Percentiles rank a stretch among this genome's conserved stretches.
These are phyloP conservation scores for Cinclus mexicanus DNA, from an alignment of 2,113 vertebrate species.

Conservation along the genomic window DNA sequence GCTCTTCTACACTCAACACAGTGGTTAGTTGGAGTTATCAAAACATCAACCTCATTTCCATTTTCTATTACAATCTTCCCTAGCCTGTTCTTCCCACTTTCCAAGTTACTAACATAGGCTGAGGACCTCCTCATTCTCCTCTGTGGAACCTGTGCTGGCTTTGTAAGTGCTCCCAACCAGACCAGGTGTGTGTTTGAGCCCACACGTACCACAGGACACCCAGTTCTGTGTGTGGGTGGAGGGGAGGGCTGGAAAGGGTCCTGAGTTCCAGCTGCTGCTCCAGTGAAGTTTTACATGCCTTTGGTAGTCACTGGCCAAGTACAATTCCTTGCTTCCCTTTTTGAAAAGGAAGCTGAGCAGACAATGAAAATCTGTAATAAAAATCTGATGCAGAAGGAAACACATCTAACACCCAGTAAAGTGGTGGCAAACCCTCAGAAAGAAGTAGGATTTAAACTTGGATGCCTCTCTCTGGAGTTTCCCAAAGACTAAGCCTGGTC, in stretches of 20 bases:
- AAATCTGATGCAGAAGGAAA: not conserved
- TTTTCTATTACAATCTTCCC: not conserved
- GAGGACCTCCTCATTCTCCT: not conserved
- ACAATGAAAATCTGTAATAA: not conserved
- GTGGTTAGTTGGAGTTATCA: not conserved
- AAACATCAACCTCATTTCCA: not conserved
- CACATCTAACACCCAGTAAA: not conserved
- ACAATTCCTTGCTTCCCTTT: not conserved
- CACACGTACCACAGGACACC: accelerated
- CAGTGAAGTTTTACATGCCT: not conserved
- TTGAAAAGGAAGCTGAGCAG: not conserved
- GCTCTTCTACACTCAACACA: not conserved
- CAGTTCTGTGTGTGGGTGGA: not conserved
- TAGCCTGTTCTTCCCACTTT: not conserved
- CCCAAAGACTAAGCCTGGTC: not conserved
- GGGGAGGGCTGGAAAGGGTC: not conserved
- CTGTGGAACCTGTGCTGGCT: not conserved
- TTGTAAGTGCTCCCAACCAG: not conserved
- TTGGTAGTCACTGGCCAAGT: not conserved
- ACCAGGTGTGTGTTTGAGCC: not conserved
- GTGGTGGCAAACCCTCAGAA: not conserved
- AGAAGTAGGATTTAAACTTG: not conserved
- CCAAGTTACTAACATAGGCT: not conserved
- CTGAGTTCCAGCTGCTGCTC: not conserved
- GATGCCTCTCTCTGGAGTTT: not conserved